Evolutionary conservation across 2,113 vertebrate genomes (phyloP).

Genomic region (Crotalus horridus): DNA sequence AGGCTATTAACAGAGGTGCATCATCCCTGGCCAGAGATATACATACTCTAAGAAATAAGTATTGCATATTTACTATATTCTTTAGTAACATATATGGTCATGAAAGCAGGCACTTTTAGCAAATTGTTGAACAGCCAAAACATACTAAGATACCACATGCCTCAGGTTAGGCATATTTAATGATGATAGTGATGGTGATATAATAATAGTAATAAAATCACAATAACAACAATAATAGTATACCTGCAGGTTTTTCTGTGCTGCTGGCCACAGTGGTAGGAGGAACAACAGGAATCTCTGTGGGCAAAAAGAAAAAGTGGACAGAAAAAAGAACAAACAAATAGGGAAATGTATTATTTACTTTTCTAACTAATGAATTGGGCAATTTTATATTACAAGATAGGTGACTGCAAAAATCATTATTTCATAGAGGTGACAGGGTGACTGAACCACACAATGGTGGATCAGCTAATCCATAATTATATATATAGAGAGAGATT

Average conservation of each 20-base stretch:
- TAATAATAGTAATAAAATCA: neutral
- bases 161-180: neutral
- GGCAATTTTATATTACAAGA: neutral
- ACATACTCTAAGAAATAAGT: neutral
- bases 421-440: neutral
- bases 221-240: slow-evolving; percentile 1
- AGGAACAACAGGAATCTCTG: slow-evolving; percentile 90
- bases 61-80: neutral
- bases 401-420: neutral
- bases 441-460: neutral
- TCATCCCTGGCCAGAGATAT: neutral
- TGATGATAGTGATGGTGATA: neutral
- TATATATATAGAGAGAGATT: neutral
- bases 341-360: slow-evolving; percentile 32
- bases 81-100: neutral
- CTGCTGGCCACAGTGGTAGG: slow-evolving; percentile 86
- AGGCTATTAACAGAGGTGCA: neutral
- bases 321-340: slow-evolving; percentile 15
- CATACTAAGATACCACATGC: neutral
- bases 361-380: neutral
- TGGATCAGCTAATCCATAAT: neutral
- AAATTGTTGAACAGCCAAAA: neutral
- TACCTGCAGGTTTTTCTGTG: slow-evolving; percentile 89
- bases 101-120: fast-evolving
- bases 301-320: slow-evolving; percentile 30